Evolutionary conservation across 2,113 vertebrate species (phyloP), one percentile per base, ranked within the genome.

Genomic region (Etheostoma cragini): DNA sequence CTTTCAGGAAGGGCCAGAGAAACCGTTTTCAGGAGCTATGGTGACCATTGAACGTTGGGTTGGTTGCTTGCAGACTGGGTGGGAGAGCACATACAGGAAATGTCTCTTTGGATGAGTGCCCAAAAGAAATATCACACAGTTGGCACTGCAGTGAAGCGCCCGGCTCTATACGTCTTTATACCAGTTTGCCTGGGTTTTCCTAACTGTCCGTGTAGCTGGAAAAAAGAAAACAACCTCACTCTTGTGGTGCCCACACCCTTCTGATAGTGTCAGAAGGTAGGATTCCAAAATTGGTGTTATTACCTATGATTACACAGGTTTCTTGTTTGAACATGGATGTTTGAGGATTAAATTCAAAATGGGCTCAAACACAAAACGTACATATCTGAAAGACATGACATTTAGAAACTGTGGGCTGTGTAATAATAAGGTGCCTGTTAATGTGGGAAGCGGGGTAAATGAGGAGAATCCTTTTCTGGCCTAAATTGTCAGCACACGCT

Each of bases 91-190:
- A 65, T 74, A 71, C 83, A 92, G 88, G 82, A 90, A 89, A 90
- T 57, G 73, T 87, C 64, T 90, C 46, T 78, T 91, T 86, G 82
- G 60, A 71, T 68, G 65, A 82, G 61, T 53, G 35, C 86, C 85
- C 83, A 91, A 82, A 73, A 52, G 50, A 89, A 91, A 88, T 82
- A 89, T 88, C 54, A 87, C 69, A 78, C 57, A 72, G 72, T 81
- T 83, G 85, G 85, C 71, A 81, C 79, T 69, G 26, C 24, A 7
- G 61, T 50, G 68, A 68, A 68, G 35, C 0, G 13, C 65, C 75
- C 84, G 77, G 57, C 60, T 76, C 74, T 74, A 74, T 80, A 67
- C 42, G 60, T 67, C 62, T 42, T 82, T 64, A 76, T n/a, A 72
- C 35, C 19, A 72, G 69, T 46, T 69, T 80, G 64, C 77, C 52